Evolutionary conservation across 2,113 vertebrate species (phyloP), one percentile per base, ranked within the genome.

Genomic region (Macquaria ambigua): DNA sequence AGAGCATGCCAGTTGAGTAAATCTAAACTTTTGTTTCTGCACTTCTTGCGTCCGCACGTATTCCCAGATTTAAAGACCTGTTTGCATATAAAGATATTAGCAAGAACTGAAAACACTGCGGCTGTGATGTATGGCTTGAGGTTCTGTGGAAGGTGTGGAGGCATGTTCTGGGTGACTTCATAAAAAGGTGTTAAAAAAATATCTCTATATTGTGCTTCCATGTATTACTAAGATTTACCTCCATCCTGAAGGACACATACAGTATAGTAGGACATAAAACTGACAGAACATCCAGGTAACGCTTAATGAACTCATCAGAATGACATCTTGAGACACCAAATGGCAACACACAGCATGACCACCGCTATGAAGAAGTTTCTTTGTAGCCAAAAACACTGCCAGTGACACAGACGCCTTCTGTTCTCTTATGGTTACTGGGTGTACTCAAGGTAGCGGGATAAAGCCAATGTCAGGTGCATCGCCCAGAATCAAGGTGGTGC

Each of bases 131-230:
- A 93, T 91, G 84, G 89, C 90, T 94, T 89, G 83, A 93, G 81
- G 88, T 91, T 95, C 75, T 74, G 84, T 81, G 76, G 74, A 90
- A 88, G 74, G 67, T 83, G 86, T 74, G 84, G 81, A 86, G 86
- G 89, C 81, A 81, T 84, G 66, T 77, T 84, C 59, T 56, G 69
- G 84, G 59, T 11, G 9, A 82, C 53, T 83, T 55, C n/a, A 77
- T 82, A 85, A 88, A 89, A 91, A 84, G 74, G 41, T 63, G 76
- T 68, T 86, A 76, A 83, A 93, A 92, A 89, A 90, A 92, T 83
- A 93, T 77, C 63, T 85, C 82, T 90, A 74, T 82, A 66, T 93
- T 94, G 93, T 93, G 90, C 90, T 94, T 92, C 62, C 61, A 53
- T 77, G 67, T 85, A 59, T 90, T 91, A 93, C 90, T 92, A 93